Evolutionary conservation across 2,797 vertebrate genomes (phyloP).

Genomic region (Xenopus petersii): DNA sequence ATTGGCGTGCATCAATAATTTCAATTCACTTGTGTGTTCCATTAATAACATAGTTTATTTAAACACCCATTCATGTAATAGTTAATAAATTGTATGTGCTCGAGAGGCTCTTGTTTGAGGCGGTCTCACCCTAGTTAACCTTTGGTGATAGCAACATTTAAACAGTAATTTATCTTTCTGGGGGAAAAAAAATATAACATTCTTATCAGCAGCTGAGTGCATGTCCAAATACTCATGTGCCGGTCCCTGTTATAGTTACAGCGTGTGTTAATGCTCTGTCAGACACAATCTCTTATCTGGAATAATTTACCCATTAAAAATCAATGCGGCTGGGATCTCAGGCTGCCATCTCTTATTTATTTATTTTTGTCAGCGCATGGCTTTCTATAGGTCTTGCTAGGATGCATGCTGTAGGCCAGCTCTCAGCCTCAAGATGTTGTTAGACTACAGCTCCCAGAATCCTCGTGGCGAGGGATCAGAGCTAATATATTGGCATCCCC

Average conservation of each 20-base stretch:
- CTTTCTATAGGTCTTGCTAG: no score
- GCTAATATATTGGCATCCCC: no score
- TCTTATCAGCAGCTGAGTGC: conserved; percentile 29
- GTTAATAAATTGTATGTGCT: neutral
- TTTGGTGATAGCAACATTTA: conserved; percentile 32
- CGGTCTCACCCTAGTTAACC: conserved; percentile 45
- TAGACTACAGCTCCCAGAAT: no score
- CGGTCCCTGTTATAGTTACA: conserved; percentile 7
- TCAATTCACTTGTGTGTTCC: no score
- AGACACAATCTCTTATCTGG: conserved; percentile 10
- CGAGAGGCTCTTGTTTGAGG: conserved; percentile 26
- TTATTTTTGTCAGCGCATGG: no score
- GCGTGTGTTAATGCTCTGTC: conserved; percentile 1
- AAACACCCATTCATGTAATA: neutral
- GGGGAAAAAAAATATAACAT: conserved; percentile 2
- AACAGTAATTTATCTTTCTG: conserved; percentile 34
- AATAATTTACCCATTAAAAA: conserved; percentile 35
- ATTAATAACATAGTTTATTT: no score
- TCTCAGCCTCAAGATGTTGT: no score
- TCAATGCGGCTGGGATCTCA: conserved; percentile 20
- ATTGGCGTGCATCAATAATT: no score
- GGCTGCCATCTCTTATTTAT: neutral
- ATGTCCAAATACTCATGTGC: conserved; percentile 31
- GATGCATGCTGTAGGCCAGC: no score
- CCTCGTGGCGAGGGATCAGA: no score